Conservation (phyloP, 2,797 vertebrate genomes). For the Aphelocoma californica region DNA sequence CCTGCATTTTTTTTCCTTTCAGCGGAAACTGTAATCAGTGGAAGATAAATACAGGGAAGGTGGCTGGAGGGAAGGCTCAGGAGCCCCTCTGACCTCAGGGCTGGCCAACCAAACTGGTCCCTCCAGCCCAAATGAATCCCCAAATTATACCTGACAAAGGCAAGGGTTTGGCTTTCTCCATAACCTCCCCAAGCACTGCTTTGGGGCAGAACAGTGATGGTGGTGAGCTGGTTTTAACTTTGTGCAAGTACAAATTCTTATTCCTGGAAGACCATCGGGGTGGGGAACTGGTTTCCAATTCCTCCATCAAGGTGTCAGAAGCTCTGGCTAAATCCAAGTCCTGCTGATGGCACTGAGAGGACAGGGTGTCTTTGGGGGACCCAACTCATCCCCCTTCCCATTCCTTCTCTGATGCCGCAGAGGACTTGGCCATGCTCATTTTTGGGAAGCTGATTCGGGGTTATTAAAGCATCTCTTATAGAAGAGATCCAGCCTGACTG, state of each 20-base stretch:
- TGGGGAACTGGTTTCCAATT: background rate
- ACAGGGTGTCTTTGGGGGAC: background rate
- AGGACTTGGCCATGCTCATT: background rate
- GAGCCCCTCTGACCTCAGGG: background rate
- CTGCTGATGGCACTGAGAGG: fast-evolving
- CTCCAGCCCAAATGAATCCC: background rate
- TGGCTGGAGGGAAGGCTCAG: background rate
- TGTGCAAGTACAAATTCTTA: background rate
- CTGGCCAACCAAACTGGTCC: background rate
- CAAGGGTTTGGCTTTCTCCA: background rate
- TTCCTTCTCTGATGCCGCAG: background rate
- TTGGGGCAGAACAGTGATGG: background rate
- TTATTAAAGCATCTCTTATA: background rate
- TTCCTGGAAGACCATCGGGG: background rate
- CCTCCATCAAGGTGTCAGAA: background rate
- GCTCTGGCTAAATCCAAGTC: background rate
- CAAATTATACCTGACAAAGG: background rate
- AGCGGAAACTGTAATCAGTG: slow-evolving; percentile 46
- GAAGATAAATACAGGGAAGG: slow-evolving; percentile 39
- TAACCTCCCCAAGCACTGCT: background rate
- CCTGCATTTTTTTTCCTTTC: background rate
- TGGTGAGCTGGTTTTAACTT: background rate
- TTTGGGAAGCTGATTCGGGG: background rate
- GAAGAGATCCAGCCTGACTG: background rate
- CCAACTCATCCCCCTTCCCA: background rate